Evolutionary conservation across 2,113 vertebrate genomes (phyloP).

Genomic region (Delphinapterus leucas): DNA sequence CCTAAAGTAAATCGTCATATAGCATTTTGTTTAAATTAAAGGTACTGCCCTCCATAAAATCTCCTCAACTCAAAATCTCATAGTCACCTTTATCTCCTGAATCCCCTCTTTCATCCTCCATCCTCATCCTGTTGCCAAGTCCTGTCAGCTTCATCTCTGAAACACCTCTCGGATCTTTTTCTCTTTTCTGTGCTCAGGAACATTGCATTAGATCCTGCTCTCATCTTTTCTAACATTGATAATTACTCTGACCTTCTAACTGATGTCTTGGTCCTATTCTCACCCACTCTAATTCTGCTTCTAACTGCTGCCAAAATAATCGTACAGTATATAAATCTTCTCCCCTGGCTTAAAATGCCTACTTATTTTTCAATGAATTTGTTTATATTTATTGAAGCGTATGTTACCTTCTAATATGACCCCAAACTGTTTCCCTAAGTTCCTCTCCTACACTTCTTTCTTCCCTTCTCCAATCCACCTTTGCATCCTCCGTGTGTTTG

Average conservation of each 20-base stretch:
- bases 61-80: background rate
- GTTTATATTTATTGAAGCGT: background rate
- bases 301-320: background rate
- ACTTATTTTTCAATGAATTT: background rate
- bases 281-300: background rate
- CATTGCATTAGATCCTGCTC: background rate
- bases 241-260: background rate
- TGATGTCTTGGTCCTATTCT: background rate
- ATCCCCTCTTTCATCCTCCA: background rate
- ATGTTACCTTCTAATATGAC: background rate
- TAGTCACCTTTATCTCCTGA: background rate
- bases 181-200: background rate
- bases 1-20: background rate
- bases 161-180: background rate
- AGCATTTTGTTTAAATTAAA: background rate
- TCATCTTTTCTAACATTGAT: background rate
- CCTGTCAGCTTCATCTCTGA: background rate
- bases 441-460: background rate
- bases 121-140: background rate
- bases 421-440: background rate
- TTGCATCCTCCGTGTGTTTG: background rate
- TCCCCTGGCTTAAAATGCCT: background rate
- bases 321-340: background rate
- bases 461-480: background rate
- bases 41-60: background rate